Conservation (phyloP, 2,888 invertebrate genomes). For the Stomorhina lunata region DNA sequence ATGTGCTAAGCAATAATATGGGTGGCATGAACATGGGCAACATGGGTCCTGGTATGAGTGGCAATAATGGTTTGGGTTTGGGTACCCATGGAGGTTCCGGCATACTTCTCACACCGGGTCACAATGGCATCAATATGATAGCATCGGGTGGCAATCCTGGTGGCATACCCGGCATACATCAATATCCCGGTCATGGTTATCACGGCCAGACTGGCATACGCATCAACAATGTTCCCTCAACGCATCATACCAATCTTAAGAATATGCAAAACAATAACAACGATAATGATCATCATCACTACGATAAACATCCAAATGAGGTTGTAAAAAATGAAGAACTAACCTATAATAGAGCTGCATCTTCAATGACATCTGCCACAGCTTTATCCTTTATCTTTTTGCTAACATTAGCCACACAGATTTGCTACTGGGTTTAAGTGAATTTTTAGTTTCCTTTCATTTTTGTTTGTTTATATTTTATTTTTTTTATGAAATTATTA, state of each 20-base stretch:
- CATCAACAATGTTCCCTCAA: slow-evolving; percentile 79
- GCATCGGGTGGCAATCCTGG: slow-evolving; percentile 71
- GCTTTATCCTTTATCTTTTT: slow-evolving; percentile 55
- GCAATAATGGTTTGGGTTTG: slow-evolving; percentile 56
- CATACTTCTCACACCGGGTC: slow-evolving; percentile 71
- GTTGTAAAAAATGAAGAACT: slow-evolving; percentile 96
- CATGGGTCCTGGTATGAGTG: slow-evolving; percentile 55
- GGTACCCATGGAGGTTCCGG: slow-evolving; percentile 69
- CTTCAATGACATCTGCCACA: slow-evolving; percentile 61
- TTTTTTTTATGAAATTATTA: slow-evolving; percentile 19
- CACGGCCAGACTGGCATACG: slow-evolving; percentile 77
- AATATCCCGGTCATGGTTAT: slow-evolving; percentile 67
- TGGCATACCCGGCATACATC: slow-evolving; percentile 60
- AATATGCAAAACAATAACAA: slow-evolving; percentile 70
- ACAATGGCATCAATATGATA: slow-evolving; percentile 74
- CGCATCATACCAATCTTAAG: slow-evolving; percentile 76
- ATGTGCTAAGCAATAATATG: slow-evolving; percentile 72
- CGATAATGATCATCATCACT: slow-evolving; percentile 82
- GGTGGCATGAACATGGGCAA: slow-evolving; percentile 65
- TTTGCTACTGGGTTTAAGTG: slow-evolving; percentile 55
- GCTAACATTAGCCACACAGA: slow-evolving; percentile 60
- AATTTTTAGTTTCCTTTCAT: neutral
- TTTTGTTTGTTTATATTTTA: neutral
- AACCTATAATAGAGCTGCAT: slow-evolving; percentile 84
- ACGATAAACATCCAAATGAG: slow-evolving; percentile 94